Percentiles rank a stretch among this genome's conserved stretches.
phyloP scores from a whole-genome alignment of 2,888 invertebrate species.

The Drosophila formosana region DNA sequence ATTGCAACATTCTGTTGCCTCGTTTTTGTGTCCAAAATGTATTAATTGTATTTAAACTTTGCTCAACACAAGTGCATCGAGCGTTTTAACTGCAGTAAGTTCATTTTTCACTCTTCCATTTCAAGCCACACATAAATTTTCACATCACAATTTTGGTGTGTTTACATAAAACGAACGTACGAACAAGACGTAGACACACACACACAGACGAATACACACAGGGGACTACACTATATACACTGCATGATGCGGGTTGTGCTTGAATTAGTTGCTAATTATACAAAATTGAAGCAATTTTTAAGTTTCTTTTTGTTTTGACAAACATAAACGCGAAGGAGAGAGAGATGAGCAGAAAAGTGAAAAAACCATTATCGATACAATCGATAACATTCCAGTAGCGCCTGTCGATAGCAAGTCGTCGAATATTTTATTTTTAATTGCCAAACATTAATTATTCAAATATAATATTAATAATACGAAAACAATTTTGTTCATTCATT shows the following conservation, averaged over 20 bases:
- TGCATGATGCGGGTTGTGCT: constrained; percentile 19
- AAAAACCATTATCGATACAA: constrained; percentile 28
- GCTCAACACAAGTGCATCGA: constrained; percentile 23
- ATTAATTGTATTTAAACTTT: constrained; percentile 15
- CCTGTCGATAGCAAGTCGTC: constrained; percentile 19
- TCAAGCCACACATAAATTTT: constrained; percentile 21
- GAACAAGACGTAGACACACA: constrained; percentile 11
- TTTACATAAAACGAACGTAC: constrained; percentile 7
- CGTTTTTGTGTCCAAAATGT: constrained; percentile 6
- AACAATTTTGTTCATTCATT: too few relatives aligned
- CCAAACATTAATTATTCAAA: too few relatives aligned
- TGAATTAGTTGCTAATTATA: constrained; percentile 38
- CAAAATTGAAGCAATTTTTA: constrained; percentile 36
- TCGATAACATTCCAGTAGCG: constrained; percentile 12
- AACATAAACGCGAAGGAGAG: constrained; percentile 69
- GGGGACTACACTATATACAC: constrained; percentile 30
- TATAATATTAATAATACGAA: too few relatives aligned
- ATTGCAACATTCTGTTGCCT: constrained; percentile 75
- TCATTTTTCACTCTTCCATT: constrained; percentile 37
- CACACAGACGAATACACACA: constrained; percentile 22
- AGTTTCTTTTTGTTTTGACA: constrained; percentile 71
- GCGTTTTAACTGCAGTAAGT: constrained; percentile 36
- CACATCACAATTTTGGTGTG: constrained; percentile 27
- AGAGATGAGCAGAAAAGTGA: constrained; percentile 61
- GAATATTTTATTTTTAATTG: too few relatives aligned